Evolutionary conservation across 2,888 invertebrate species (phyloP), one percentile per base, ranked within the genome.

Genomic region (Drosophila tripunctata): DNA sequence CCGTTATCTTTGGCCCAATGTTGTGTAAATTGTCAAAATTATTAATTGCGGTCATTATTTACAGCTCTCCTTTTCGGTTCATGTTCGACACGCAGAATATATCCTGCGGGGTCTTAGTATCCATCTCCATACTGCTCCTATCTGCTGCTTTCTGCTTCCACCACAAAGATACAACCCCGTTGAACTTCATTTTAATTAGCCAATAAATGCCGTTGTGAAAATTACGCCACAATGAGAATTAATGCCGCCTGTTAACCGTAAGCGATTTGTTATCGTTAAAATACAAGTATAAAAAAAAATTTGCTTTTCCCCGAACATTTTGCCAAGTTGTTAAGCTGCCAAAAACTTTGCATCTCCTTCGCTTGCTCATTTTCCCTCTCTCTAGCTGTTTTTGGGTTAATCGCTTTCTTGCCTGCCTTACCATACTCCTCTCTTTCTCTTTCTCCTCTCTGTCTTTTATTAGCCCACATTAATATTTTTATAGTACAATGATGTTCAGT

Each of bases 1-100:
- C 5, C 17, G 71, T 74, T 78, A 74, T 78, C 75, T 63, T 61
- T 38, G 22, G 70, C 60, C 54, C 74, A 88, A 88, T 87, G 78
- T 81, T 82, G 79, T 86, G 87, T 77, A 78, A 88, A 89, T 87
- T 84, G 82, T 88, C 89, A 78, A 81, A 87, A 85, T 88, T 89
- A 89, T 89, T 89, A 89, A 89, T 80, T 85, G 88, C 69, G 71
- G 63, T 63, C 81, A 84, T 87, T 78, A 75, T 61, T 66, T 44
- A 33, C 6, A 30, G 33, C 35, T 24, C 35, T 24, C 21, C 35
- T n/a, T 47, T 47, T 54, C 27, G 8, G 5, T 48, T 33, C 58
- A 45, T 56, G 55, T 62, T 35, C 43, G 27, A 56, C 65, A 65
- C 24, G 22, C 48, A 36, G n/a, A 45, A 54, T 50, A 47, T 41